A percentile compares a stretch with the other conserved stretches of the same genome.
These are phyloP conservation scores for Parazoanthus atlanticus DNA, from an alignment of 92 coral and sea anemone genomes.

Conservation along the genomic window DNA sequence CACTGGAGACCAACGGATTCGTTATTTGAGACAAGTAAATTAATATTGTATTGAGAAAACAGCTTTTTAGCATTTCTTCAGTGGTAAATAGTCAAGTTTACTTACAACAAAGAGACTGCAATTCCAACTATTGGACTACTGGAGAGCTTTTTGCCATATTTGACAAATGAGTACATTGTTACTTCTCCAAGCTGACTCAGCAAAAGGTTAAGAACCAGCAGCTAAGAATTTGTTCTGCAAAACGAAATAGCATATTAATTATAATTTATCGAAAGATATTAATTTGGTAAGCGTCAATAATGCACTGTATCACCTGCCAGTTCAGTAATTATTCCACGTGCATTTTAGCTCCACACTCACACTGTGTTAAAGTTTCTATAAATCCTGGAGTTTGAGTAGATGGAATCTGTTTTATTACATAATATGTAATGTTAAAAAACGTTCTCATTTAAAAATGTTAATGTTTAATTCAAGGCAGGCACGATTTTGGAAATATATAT, in stretches of 20 bases:
- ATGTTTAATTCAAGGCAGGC: background rate
- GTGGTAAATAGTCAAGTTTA: background rate
- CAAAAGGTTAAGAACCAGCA: background rate
- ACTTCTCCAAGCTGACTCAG: background rate
- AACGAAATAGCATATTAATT: no score
- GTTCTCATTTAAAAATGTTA: background rate
- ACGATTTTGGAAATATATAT: background rate
- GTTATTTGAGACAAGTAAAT: constrained; percentile 20
- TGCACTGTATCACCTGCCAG: background rate
- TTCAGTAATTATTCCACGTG: constrained; percentile 36
- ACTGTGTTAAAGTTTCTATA: background rate
- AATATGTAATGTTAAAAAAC: background rate
- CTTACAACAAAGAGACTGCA: background rate
- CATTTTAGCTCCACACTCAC: background rate
- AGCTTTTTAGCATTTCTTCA: constrained; percentile 13
- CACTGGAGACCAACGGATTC: constrained; percentile 30
- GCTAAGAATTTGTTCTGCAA: no score
- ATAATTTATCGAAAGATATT: background rate
- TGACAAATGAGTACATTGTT: background rate
- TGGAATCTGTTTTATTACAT: background rate
- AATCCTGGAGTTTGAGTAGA: background rate
- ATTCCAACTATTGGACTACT: background rate
- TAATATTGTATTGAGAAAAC: background rate
- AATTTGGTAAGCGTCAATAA: background rate
- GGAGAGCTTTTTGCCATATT: background rate